Evolutionary conservation across 2,888 invertebrate genomes (phyloP).

Genomic region (Drosophila parthenogenetica): DNA sequence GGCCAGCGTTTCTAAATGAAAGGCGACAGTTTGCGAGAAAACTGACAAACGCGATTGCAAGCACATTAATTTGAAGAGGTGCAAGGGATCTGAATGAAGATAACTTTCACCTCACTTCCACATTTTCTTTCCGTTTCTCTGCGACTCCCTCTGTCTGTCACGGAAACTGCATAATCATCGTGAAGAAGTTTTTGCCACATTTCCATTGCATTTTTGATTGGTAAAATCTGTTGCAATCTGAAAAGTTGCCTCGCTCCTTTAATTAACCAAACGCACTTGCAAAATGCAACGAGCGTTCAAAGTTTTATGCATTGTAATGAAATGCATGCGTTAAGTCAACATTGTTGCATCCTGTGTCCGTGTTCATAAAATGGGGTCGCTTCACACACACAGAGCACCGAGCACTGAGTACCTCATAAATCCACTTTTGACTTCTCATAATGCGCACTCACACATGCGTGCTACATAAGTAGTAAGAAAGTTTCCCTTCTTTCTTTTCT

Average conservation of each 20-base stretch:
- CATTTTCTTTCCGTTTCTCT: background rate
- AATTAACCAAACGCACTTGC: constrained; percentile 58
- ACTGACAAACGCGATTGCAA: constrained; percentile 51
- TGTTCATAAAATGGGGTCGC: constrained; percentile 14
- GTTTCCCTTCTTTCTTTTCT: background rate
- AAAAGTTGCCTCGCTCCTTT: constrained; percentile 48
- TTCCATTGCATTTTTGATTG: constrained; percentile 67
- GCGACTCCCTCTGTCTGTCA: constrained; percentile 2
- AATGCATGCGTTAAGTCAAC: constrained; percentile 66
- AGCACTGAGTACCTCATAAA: constrained; percentile 41
- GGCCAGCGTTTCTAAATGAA: constrained; percentile 43
- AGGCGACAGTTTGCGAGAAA: constrained; percentile 52
- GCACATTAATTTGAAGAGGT: constrained; percentile 47
- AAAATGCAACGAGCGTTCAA: constrained; percentile 50
- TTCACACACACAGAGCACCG: constrained; percentile 25
- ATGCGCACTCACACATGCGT: constrained; percentile 8
- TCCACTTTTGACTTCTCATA: constrained; percentile 31
- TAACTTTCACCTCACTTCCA: constrained; percentile 45
- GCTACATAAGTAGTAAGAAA: background rate
- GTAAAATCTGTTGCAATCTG: constrained; percentile 37
- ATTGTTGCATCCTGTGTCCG: constrained; percentile 41
- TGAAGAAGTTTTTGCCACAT: constrained; percentile 43
- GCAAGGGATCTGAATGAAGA: constrained; percentile 19
- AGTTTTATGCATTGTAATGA: constrained; percentile 66
- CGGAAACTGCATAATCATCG: constrained; percentile 28